These are phyloP conservation scores for Tuta absoluta DNA, from an alignment of 2,888 invertebrate species.

Conservation along the genomic window DNA sequence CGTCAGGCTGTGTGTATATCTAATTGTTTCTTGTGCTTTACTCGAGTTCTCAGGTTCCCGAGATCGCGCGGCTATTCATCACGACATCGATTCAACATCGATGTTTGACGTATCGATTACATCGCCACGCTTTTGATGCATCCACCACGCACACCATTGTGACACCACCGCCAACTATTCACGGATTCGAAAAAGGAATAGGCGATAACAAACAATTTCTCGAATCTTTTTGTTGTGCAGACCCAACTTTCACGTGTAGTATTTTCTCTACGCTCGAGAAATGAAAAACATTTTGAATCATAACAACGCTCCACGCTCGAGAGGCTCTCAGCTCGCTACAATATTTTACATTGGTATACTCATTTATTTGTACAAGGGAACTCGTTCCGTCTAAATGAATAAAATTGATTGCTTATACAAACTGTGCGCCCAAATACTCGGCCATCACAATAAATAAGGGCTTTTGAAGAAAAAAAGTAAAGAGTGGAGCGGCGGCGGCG, in stretches of 20 bases:
- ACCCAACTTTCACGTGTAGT: constrained; percentile 32
- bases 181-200: constrained; percentile 34
- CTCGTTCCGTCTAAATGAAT: constrained; percentile 78
- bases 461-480: constrained; percentile 66
- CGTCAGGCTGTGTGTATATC: constrained; percentile 22
- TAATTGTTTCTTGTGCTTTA: constrained; percentile 32
- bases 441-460: constrained; percentile 79
- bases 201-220: constrained; percentile 29
- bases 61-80: constrained; percentile 63
- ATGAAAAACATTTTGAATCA: constrained; percentile 52
- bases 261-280: constrained; percentile 36
- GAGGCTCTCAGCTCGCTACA: constrained; percentile 51
- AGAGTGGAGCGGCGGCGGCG: constrained; percentile 47
- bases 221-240: constrained; percentile 27
- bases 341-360: constrained; percentile 59
- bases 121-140: constrained; percentile 50
- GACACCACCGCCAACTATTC: constrained; percentile 33
- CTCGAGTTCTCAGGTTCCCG: constrained; percentile 37
- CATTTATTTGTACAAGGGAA: constrained; percentile 74
- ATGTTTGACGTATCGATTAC: constrained; percentile 73
- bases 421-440: constrained; percentile 80
- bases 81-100: constrained; percentile 70
- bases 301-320: constrained; percentile 49
- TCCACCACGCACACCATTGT: constrained; percentile 45
- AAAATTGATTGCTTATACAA: constrained; percentile 82